Evolutionary conservation across 2,797 vertebrate species (phyloP).

Genomic region (Pygocentrus nattereri): DNA sequence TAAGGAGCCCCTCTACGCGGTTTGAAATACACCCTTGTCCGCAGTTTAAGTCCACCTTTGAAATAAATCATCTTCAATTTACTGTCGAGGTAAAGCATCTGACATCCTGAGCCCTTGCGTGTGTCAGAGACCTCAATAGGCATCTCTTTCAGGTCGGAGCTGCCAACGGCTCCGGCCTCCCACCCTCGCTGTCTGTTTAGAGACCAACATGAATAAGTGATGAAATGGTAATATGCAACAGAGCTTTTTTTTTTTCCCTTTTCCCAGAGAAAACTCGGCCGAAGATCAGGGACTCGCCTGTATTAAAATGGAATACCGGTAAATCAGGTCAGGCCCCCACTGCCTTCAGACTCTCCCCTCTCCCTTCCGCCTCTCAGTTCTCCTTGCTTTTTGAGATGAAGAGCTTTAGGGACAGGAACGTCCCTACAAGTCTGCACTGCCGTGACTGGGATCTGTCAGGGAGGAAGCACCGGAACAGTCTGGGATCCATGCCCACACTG

Average conservation of each 20-base stretch:
- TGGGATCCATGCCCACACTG: conserved; percentile 6
- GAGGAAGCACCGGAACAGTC: conserved; percentile 22
- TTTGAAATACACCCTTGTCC: conserved; percentile 42
- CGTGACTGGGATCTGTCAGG: conserved; percentile 32
- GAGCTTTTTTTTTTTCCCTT: conserved; percentile 52
- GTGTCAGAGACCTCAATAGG: conserved; percentile 48
- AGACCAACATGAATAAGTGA: conserved; percentile 77
- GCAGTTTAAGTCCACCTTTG: conserved; percentile 44
- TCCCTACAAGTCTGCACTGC: conserved; percentile 32
- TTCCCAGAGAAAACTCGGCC: conserved; percentile 64
- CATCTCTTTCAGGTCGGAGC: conserved; percentile 54
- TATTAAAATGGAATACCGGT: conserved; percentile 75
- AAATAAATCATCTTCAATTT: conserved; percentile 49
- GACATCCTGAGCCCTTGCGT: conserved; percentile 36
- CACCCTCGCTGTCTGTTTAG: conserved; percentile 59
- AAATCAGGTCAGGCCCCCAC: conserved; percentile 73
- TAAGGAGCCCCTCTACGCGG: conserved; percentile 23
- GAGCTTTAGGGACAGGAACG: conserved; percentile 38
- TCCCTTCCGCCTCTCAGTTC: too few species aligned
- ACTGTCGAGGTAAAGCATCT: conserved; percentile 35
- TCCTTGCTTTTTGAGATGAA: conserved; percentile 28
- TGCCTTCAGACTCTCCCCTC: conserved; percentile 55
- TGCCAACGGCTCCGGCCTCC: conserved; percentile 49
- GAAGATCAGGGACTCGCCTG: conserved; percentile 64
- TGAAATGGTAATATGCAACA: conserved; percentile 71